Conservation (phyloP, 2,113 vertebrate species). For the Amphiprion percula region DNA sequence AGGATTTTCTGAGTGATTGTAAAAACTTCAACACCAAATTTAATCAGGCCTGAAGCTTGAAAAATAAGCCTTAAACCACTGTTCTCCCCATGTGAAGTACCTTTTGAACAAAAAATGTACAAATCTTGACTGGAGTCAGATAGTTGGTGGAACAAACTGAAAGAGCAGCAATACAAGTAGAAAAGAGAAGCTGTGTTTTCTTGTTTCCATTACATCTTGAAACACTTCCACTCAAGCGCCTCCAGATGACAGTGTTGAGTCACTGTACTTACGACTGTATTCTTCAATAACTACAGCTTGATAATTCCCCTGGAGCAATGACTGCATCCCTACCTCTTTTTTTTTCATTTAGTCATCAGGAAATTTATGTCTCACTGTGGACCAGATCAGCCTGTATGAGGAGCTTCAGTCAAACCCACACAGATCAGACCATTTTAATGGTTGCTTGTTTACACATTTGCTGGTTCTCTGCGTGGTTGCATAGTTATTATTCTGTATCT, state of each 20-base stretch:
- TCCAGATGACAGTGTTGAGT: slow-evolving; percentile 76
- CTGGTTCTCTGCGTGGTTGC: neutral
- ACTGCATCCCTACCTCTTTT: slow-evolving; percentile 6
- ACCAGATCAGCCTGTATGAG: neutral
- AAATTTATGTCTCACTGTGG: slow-evolving; percentile 28
- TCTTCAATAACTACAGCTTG: slow-evolving; percentile 23
- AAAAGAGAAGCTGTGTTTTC: neutral
- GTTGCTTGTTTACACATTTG: slow-evolving; percentile 5
- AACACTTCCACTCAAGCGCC: slow-evolving; percentile 30
- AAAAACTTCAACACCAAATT: too few relatives aligned
- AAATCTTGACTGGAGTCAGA: too few relatives aligned
- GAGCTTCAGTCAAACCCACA: slow-evolving; percentile 6
- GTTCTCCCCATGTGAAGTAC: too few relatives aligned
- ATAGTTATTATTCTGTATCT: neutral
- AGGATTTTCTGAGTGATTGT: too few relatives aligned
- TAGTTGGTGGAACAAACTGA: too few relatives aligned
- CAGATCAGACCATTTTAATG: neutral
- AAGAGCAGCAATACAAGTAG: neutral
- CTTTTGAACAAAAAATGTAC: too few relatives aligned
- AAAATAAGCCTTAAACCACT: too few relatives aligned
- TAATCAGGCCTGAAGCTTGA: neutral
- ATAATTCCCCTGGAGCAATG: slow-evolving; percentile 40
- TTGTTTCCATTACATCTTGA: neutral
- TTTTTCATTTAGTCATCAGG: slow-evolving; percentile 19
- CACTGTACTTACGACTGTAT: neutral